Conservation (phyloP, 2,113 vertebrate genomes). For the Mesoclemmys tuberculata region DNA sequence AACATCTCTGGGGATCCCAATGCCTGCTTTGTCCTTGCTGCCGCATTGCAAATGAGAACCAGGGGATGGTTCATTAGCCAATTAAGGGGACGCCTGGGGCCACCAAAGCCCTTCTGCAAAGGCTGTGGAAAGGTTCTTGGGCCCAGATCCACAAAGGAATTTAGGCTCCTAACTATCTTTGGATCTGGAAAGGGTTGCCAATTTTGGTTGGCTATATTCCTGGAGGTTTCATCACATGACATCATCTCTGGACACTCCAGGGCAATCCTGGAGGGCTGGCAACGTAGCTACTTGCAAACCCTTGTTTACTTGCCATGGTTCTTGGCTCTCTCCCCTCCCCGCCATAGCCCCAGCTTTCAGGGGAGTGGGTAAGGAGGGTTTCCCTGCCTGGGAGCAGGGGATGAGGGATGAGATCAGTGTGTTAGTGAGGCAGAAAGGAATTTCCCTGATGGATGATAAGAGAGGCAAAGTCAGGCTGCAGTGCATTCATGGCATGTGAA, state of each 20-base stretch:
- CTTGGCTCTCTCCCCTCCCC: not conserved
- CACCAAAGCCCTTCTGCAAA: slow-evolving; percentile 7
- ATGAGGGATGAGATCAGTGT: not conserved
- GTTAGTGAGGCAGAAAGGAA: slow-evolving; percentile 4
- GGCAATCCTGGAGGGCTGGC: not conserved
- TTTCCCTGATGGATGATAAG: not conserved
- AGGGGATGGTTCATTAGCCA: slow-evolving; percentile 29
- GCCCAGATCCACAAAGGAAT: not conserved
- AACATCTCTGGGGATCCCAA: not conserved
- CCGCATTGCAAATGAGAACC: slow-evolving; percentile 20
- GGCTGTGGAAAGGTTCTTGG: not conserved
- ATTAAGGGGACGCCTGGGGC: not conserved
- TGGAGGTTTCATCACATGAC: not conserved
- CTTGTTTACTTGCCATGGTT: not conserved
- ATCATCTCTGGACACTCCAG: not conserved
- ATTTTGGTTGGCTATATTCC: not conserved
- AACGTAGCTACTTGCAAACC: slow-evolving; percentile 21
- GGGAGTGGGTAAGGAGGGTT: slow-evolving; percentile 36
- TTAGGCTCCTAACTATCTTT: not conserved
- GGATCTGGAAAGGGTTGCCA: not conserved
- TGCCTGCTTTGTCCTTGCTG: slow-evolving; percentile 39
- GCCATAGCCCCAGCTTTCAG: not conserved
- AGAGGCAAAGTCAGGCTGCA: not conserved
- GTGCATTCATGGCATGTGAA: not conserved
- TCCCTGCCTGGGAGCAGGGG: not conserved